phyloP scores from a whole-genome alignment of 2,888 invertebrate species.

The Dermolepida albohirtum region DNA sequence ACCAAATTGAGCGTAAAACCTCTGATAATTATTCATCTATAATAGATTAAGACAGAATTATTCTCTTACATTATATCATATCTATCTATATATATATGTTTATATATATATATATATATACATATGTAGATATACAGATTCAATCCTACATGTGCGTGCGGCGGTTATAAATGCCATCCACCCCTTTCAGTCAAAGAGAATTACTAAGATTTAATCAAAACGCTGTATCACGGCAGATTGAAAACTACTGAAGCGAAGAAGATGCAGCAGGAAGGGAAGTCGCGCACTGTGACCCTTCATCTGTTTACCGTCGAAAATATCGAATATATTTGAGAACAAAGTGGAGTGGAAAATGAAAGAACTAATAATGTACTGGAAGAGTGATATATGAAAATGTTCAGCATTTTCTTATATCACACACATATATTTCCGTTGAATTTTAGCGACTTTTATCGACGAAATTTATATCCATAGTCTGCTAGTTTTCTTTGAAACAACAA shows the following conservation, averaged over 20 bases:
- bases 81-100: too few species aligned
- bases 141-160: background rate
- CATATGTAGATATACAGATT: too few species aligned
- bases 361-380: too few species aligned
- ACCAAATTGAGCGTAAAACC: too few species aligned
- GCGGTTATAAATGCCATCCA: background rate
- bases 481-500: too few species aligned
- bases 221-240: conserved; percentile 42
- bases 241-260: conserved; percentile 36
- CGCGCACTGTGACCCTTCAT: background rate
- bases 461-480: too few species aligned
- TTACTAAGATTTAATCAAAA: conserved; percentile 42
- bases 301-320: conserved; percentile 5
- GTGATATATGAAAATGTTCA: too few species aligned
- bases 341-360: conserved; percentile 8
- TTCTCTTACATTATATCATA: background rate
- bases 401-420: too few species aligned
- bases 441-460: too few species aligned
- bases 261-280: conserved; percentile 13
- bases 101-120: background rate
- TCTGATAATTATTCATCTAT: conserved; percentile 17
- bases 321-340: background rate
- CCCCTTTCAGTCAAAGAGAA: conserved; percentile 42
- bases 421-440: too few species aligned
- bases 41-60: conserved; percentile 15